Base-by-base conservation (phyloP, 2,113 vertebrate species). In the Poeciliopsis occidentalis region DNA sequence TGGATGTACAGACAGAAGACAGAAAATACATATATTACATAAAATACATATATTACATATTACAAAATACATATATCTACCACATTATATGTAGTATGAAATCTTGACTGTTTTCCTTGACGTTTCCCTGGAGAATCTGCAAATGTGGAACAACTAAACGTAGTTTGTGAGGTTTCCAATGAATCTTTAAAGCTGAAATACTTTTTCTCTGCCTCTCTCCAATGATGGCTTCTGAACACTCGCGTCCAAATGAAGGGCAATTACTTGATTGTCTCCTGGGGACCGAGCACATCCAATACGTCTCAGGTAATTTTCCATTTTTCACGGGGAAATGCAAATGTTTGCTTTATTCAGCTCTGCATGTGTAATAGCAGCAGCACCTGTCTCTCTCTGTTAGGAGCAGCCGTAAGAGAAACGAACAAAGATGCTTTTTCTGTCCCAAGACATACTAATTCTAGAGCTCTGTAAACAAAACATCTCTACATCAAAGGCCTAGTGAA, bases 161-260 rank as follows among this genome's bases (percentile, higher is more conserved):
- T 71, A 71, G 72, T 89, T 82, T 74, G 57, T 54, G 70, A 76
- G 71, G 77, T 86, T 85, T 70, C 37, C 44, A 39, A 70, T 90
- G 19, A 92, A 94, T 92, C 62, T 92, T 91, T 94, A 15, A 91
- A 93, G 76, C 24, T 60, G 27, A 31, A 74, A 63, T 76, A 76
- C 63, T 41, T 39, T 73, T 41, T 83, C 71, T 85, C 83, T 75
- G 82, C 76, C 73, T n/a, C 31, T 57, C 78, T 80, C 69, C 41
- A 37, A 77, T 34, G 68, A 72, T 67, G 47, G 76, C 71, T 79
- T 72, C 60, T 74, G 71, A 72, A 31, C 73, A 74, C 78, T 87
- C 73, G 66, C 73, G 84, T 91, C 92, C 79, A 91, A 92, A 87
- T 85, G 81, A 88, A 91, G 89, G 77, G 80, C 84, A 85, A 76